phyloP scores from a whole-genome alignment of 2,797 vertebrate species.

The Enteromius paludinosus region DNA sequence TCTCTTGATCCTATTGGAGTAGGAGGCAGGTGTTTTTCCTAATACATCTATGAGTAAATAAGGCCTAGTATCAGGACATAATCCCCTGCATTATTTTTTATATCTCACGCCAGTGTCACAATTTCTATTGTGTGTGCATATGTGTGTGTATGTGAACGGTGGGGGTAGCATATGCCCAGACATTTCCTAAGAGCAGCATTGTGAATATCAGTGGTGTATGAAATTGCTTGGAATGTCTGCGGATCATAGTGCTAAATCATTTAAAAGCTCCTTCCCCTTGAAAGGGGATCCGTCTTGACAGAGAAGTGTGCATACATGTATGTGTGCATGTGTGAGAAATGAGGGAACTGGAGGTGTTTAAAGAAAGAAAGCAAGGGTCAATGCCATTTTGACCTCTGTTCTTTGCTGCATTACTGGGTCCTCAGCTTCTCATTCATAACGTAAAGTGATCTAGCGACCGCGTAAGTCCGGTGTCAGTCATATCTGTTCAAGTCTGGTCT shows the following conservation, averaged over 20 bases:
- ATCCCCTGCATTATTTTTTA: slow-evolving; percentile 83
- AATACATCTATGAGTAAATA: slow-evolving; percentile 81
- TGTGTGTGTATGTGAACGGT: slow-evolving; percentile 60
- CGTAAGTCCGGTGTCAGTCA: slow-evolving; percentile 55
- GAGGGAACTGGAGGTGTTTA: slow-evolving; percentile 44
- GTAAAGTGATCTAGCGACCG: slow-evolving; percentile 48
- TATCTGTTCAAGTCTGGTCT: slow-evolving; percentile 69
- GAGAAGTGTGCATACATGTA: slow-evolving; percentile 41
- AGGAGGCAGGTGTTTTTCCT: slow-evolving; percentile 85
- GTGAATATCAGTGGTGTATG: slow-evolving; percentile 79
- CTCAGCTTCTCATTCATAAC: slow-evolving; percentile 52
- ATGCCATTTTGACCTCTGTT: slow-evolving; percentile 80
- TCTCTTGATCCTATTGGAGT: slow-evolving; percentile 87
- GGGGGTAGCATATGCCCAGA: slow-evolving; percentile 64
- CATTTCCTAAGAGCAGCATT: slow-evolving; percentile 70
- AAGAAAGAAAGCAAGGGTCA: slow-evolving; percentile 62
- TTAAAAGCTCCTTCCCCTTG: slow-evolving; percentile 78
- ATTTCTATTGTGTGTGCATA: slow-evolving; percentile 62
- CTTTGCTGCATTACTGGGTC: slow-evolving; percentile 67
- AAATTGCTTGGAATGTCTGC: slow-evolving; percentile 80
- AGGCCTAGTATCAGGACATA: slow-evolving; percentile 84
- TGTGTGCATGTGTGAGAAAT: slow-evolving; percentile 31
- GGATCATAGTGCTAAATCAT: slow-evolving; percentile 78
- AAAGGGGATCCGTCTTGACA: slow-evolving; percentile 62
- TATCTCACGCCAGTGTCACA: slow-evolving; percentile 70